Conservation (phyloP, 2,797 vertebrate genomes). For the Etheostoma perlongum region DNA sequence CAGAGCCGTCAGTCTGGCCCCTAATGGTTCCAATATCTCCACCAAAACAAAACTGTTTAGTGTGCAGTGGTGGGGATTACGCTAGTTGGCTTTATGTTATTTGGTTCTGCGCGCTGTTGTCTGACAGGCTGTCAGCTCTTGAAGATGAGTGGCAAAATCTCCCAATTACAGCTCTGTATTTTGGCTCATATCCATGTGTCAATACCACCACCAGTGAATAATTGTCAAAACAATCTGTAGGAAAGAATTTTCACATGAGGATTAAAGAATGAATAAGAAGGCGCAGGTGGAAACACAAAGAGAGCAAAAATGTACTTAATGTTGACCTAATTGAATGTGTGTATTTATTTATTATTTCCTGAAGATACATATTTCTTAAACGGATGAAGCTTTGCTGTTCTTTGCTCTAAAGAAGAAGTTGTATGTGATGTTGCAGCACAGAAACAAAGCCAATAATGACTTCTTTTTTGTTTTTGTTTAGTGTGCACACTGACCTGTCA, state of each 20-base stretch:
- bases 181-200: constrained; percentile 31
- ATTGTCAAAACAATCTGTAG: neutral
- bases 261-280: constrained; percentile 6
- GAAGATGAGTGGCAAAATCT: constrained; percentile 29
- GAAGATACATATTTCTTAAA: constrained; percentile 5
- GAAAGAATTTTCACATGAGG: neutral
- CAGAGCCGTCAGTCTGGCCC: constrained; percentile 25
- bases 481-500: neutral
- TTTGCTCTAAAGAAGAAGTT: neutral
- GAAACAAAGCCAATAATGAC: neutral
- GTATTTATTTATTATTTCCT: constrained; percentile 12
- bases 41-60: constrained; percentile 32
- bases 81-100: constrained; percentile 13
- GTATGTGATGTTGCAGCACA: neutral
- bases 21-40: constrained; percentile 28
- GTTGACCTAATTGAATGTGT: constrained; percentile 37
- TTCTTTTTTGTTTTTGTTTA: neutral
- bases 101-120: neutral
- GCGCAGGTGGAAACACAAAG: constrained; percentile 3
- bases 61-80: neutral
- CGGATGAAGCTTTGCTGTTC: no score
- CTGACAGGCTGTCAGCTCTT: constrained; percentile 34
- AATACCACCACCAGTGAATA: constrained; percentile 1
- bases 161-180: constrained; percentile 14
- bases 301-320: neutral